These are phyloP conservation scores for Anguilla rostrata DNA, from an alignment of 2,113 vertebrate genomes.

Conservation along the genomic window DNA sequence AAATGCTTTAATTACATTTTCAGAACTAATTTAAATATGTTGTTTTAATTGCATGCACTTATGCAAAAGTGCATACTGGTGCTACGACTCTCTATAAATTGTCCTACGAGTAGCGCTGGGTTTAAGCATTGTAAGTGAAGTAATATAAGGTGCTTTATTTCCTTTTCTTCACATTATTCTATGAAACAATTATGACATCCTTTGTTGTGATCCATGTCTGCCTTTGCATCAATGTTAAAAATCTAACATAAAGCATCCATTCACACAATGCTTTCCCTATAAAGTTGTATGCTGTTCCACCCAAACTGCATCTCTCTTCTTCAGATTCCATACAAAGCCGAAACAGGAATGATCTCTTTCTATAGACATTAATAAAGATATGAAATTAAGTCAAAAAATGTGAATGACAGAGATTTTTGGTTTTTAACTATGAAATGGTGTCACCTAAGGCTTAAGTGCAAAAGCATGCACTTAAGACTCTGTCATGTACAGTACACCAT, in stretches of 20 bases:
- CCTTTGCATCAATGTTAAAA: background rate
- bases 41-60: background rate
- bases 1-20: conserved; percentile 27
- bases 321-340: background rate
- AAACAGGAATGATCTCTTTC: background rate
- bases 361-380: background rate
- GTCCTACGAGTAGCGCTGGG: background rate
- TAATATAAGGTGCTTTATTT: background rate
- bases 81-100: background rate
- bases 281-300: background rate
- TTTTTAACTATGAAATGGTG: no score
- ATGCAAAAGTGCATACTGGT: background rate
- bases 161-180: background rate
- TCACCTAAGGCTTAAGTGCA: no score
- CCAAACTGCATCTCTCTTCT: background rate
- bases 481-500: no score
- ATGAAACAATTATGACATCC: background rate
- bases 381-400: background rate
- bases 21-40: conserved; percentile 1
- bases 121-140: background rate
- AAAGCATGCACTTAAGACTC: no score
- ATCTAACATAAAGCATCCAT: background rate
- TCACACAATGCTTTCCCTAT: background rate
- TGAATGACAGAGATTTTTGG: no score
- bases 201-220: background rate